Base-by-base conservation (phyloP, 2,113 vertebrate genomes). In the Datnioides undecimradiatus region DNA sequence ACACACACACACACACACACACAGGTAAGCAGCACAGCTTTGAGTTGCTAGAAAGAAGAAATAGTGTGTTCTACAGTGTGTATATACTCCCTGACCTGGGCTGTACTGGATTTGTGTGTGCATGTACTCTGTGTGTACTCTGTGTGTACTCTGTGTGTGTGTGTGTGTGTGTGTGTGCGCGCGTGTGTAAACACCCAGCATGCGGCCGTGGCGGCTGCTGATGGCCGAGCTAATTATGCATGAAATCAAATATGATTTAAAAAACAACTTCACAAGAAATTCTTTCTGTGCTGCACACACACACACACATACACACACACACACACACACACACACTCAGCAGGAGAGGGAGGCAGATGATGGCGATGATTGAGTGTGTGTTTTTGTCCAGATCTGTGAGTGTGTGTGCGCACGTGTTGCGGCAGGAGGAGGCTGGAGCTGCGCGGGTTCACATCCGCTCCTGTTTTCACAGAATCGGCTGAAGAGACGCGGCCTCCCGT, bases 221-320 rank as follows among this genome's bases (percentile, higher is more conserved):
- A 92, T 91, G 91, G 91, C 84, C 90, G 80, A 91, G 90, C 89
- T 94, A 93, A 94, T 94, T 94, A 93, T 87, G 93, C 94, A 95
- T 94, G 94, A 94, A 94, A 94, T 94, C 93, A 94, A 95, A 94
- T 94, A 90, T 93, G 90, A 93, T 93, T 94, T 92, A 87, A 88
- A 80, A 87, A 92, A 82, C 80, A 90, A 79, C 84, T 89, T 92
- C 82, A 86, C 88, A 90, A 80, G 58, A 86, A 80, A 76, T 73
- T 78, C 34, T 72, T 38, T 36, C 71, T 29, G 19, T 33, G 57
- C 52, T 74, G 46, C 19, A 34, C 59, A 58, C 80, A 82, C 48
- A 75, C 62, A 63, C 38, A 73, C 51, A 65, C 71, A 65, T 66
- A 75, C 41, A 52, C 54, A 60, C 38, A 60, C 60, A 63, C 60